Conservation (phyloP, 1,140 invertebrate species). For the Penaeus japonicus region DNA sequence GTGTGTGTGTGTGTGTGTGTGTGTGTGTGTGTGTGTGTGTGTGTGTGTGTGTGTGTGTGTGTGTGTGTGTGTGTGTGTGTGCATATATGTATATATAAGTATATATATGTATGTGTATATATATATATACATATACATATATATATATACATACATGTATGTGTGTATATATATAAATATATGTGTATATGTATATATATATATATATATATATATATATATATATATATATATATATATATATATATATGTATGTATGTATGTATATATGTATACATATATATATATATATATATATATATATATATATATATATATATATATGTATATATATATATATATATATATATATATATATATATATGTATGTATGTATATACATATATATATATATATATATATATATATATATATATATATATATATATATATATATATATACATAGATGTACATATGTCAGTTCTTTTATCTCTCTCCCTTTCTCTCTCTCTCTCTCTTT, state of each 20-base stretch:
- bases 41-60: not conserved
- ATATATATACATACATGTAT: constrained; percentile 16
- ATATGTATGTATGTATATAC: no score
- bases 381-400: not conserved
- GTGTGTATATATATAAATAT: not conserved
- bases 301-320: no score
- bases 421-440: not conserved
- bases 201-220: not conserved
- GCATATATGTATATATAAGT: not conserved
- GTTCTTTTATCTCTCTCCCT: not conserved
- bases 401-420: not conserved
- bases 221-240: not conserved
- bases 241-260: not conserved
- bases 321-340: no score
- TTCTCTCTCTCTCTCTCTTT: constrained; percentile 20
- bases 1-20: not conserved
- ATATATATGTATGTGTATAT: not conserved
- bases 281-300: no score
- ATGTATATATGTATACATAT: not conserved
- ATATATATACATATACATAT: constrained; percentile 17
- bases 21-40: not conserved
- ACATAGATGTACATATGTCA: not conserved
- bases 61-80: not conserved
- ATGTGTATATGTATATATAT: not conserved
- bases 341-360: no score